A percentile compares a stretch with the other conserved stretches of the same genome.
Evolutionary conservation across 2,797 vertebrate genomes (phyloP).

Genomic region (Lepilemur septentrionalis): DNA sequence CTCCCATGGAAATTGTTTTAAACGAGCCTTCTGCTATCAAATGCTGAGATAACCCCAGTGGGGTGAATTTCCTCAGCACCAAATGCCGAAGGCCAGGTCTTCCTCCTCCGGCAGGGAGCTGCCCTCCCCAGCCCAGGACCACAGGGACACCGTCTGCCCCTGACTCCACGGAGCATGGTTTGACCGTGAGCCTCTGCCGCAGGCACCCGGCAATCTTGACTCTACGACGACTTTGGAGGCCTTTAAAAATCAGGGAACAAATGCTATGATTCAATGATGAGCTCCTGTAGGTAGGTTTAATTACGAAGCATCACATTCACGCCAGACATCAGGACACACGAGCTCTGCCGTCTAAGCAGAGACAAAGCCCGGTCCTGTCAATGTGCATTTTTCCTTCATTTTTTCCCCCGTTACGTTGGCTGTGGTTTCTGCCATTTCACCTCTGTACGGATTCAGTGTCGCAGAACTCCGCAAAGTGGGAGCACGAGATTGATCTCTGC

Average conservation of each 20-base stretch:
- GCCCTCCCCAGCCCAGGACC: accelerated
- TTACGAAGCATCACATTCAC: constrained; percentile 9
- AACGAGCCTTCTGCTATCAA: not conserved
- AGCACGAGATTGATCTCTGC: accelerated
- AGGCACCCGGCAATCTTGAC: not conserved
- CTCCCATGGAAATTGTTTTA: not conserved
- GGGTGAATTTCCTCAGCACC: not conserved
- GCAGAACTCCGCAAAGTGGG: not conserved
- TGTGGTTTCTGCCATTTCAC: not conserved
- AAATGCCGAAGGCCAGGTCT: not conserved
- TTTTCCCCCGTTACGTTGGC: not conserved
- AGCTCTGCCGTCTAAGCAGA: not conserved
- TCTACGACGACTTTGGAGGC: not conserved
- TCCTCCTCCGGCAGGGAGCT: no score
- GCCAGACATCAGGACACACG: not conserved
- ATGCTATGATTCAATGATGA: not conserved
- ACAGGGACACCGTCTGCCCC: accelerated
- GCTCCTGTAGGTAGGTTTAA: not conserved
- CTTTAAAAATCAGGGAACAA: not conserved
- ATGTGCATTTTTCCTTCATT: not conserved
- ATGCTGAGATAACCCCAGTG: not conserved
- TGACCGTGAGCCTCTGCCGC: accelerated
- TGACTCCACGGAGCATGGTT: accelerated
- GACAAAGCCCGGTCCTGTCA: not conserved
- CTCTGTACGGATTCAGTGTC: not conserved